Base-by-base conservation (phyloP, 2,113 vertebrate genomes). In the Misgurnus anguillicaudatus region DNA sequence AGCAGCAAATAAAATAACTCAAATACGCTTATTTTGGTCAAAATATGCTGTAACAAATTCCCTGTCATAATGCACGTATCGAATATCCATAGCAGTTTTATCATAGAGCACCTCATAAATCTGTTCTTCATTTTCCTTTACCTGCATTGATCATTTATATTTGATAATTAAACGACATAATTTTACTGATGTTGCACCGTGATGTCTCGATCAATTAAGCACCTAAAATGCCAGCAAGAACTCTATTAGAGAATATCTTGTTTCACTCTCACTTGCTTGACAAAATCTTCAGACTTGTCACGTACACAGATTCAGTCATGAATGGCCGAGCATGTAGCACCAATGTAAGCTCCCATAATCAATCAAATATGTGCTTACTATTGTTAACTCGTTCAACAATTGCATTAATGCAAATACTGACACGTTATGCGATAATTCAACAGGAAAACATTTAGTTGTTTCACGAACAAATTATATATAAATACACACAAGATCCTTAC, bases 211-310 rank as follows among this genome's bases (percentile, higher is more conserved):
- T 73, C 83, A 81, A 88, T 85, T 77, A 80, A 86, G 68, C 69
- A 71, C 64, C 73, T 82, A 81, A 83, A 80, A 84, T 83, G 79
- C 72, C 84, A 75, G 79, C 81, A 60, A 75, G 71, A 51, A 81
- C 68, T 47, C 87, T 88, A 86, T 92, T 92, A 90, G 91, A 93
- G 92, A 93, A 93, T 82, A 88, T 98, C 94, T 88, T 90, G 92
- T 97, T 95, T 94, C 95, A 86, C 81, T 87, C 87, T 92, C 87
- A 84, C 87, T 90, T 93, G 93, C 92, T 93, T 86, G 92, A 92
- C 89, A 90, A 92, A 90, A 93, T 85, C 86, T 83, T 88, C 87
- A 89, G 89, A 90, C 89, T 90, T 91, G 88, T 19, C 48, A 9
- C 17, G 17, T 57, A 19, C 53, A 57, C n/a, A 57, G 53, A 57